phyloP scores from a whole-genome alignment of 53 echinoderm and acorn worm species.

The Zoroaster sp. region DNA sequence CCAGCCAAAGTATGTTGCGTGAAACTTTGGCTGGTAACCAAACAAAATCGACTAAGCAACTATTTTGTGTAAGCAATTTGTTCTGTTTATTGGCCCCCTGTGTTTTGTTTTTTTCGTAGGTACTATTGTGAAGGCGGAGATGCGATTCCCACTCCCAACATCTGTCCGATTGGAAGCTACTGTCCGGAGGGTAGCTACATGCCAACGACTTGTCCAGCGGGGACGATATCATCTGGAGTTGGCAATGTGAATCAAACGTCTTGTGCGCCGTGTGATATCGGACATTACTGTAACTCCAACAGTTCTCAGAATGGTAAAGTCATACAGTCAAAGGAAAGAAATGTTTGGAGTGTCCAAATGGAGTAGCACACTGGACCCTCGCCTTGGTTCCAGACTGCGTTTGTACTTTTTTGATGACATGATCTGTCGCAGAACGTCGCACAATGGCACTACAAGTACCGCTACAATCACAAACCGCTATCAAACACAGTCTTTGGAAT shows the following conservation, averaged over 20 bases:
- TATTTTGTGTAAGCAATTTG: neutral
- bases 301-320: conserved; percentile 89
- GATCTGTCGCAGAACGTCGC: no score
- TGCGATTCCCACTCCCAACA: conserved; percentile 74
- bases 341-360: no score
- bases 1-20: no score
- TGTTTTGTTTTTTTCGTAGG: conserved; percentile 12
- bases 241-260: conserved; percentile 71
- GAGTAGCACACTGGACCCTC: no score
- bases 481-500: no score
- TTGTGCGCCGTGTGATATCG: conserved; percentile 80
- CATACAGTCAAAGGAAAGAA: neutral
- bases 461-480: no score
- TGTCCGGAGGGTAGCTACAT: conserved; percentile 88
- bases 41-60: no score
- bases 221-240: conserved; percentile 87
- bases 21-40: no score
- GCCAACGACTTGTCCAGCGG: conserved; percentile 86
- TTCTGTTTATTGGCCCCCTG: no score
- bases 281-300: conserved; percentile 90
- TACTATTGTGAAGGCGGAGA: conserved; percentile 89
- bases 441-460: no score
- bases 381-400: no score
- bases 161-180: conserved; percentile 92
- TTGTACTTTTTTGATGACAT: no score